phyloP scores from a whole-genome alignment of 1,140 invertebrate species.

The Bradysia coprophila region DNA sequence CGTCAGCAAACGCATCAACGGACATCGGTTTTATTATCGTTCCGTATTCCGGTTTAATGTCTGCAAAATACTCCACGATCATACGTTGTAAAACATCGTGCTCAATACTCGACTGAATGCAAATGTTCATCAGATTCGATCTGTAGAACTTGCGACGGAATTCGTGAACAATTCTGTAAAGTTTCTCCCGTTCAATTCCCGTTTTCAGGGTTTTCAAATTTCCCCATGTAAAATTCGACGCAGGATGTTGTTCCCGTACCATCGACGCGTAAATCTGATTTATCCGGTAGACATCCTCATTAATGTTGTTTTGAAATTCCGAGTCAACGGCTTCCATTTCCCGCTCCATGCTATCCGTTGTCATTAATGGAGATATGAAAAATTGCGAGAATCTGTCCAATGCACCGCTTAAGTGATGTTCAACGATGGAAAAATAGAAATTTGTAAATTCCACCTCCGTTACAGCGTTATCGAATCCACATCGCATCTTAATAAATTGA shows the following conservation, averaged over 20 bases:
- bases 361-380: constrained; percentile 70
- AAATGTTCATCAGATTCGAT: no score
- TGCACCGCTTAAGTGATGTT: constrained; percentile 43
- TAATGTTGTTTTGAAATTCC: constrained; percentile 40
- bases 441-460: constrained; percentile 63
- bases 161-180: no score
- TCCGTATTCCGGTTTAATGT: no score
- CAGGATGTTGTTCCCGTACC: constrained; percentile 44
- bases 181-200: no score
- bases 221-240: constrained; percentile 59
- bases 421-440: constrained; percentile 68
- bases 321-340: constrained; percentile 78
- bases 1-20: no score
- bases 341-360: constrained; percentile 55
- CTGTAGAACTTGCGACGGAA: no score
- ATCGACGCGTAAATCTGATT: constrained; percentile 47
- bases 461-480: constrained; percentile 56
- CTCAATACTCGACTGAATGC: no score
- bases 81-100: no score
- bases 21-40: no score
- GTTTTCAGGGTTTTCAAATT: no score
- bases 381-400: constrained; percentile 76
- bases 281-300: constrained; percentile 34
- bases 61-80: no score
- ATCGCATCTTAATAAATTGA: constrained; percentile 41